Evolutionary conservation across 2,888 invertebrate species (phyloP), one percentile per base, ranked within the genome.

Genomic region (Epinotia bilunana): DNA sequence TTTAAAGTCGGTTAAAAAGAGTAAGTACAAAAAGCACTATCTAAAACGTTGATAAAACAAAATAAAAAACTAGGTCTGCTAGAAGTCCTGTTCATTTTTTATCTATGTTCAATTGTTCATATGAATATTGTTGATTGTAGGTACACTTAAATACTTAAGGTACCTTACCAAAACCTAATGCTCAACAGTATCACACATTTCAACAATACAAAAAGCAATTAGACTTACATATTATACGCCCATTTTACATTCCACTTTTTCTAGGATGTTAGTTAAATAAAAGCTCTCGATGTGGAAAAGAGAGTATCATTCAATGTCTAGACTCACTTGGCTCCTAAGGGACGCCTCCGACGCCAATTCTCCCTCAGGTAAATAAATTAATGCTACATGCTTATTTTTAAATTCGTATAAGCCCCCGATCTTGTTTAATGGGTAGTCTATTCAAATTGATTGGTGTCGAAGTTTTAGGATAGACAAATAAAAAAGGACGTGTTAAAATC

Each of bases 321-420:
- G 90, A 89, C 88, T 83, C 79, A 69, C 78, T 77, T 78, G 82
- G 86, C 82, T 83, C 88, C 83, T 78, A 39, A 57, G 87, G 85
- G 88, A 86, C 83, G 78, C 78, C 79, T 82, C 82, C 80, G 78
- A 83, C 79, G 71, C 73, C 82, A 81, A 85, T 83, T 79, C 82
- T 83, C 87, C 82, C 83, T 70, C 77, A 83, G 83, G 87, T 85
- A 87, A 86, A 88, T 88, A 87, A 88, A 87, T 90, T 88, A 87
- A 86, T 84, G 84, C 78, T 79, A 78, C 78, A 82, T 77, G 78
- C 77, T 87, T 88, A 86, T 88, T 88, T 89, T 86, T 86, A 82
- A 78, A 80, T 70, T 74, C 69, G 67, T 60, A 69, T 69, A 72
- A 78, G 76, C 76, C 77, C 76, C 72, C 71, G 76, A 72, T 79